Evolutionary conservation across 2,113 vertebrate genomes (phyloP), one percentile per base, ranked within the genome.

Genomic region (Oxyura jamaicensis): DNA sequence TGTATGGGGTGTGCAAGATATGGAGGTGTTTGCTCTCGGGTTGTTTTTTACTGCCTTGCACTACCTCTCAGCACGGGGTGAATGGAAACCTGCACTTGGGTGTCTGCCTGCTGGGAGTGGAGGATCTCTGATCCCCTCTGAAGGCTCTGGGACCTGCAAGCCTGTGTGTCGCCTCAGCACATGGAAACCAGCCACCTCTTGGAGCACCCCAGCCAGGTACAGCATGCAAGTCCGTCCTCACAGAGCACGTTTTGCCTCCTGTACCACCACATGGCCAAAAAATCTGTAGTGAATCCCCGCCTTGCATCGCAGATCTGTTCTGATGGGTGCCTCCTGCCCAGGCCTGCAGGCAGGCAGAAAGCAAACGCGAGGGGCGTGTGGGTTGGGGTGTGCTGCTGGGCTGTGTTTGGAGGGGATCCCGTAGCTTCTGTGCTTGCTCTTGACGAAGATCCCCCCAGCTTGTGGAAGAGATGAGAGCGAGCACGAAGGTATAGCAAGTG

Each of bases 191-290:
- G 35, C 48, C 48, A 21, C 22, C 42, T 3, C 33, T 12, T 48
- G 58, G 29, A 68, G 33, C 21, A 11, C 25, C 7, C 42, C 21
- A n/a, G 28, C 3, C 26, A 28, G 59, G 18, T 56, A 52, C 2
- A 3, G 23, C 13, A 35, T 3, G 3, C 3, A 4, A 52, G 39
- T 23, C 56, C 10, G 25, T 39, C 44, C 66, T 84, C 20, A 1
- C 1, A 0, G 26, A 33, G 22, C 35, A 6, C 1, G 0, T 20
- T 68, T 58, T 13, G 10, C 8, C 20, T 77, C 67, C 41, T 23
- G 44, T 48, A 22, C 46, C 22, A 44, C 52, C 17, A 28, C 29
- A 8, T 18, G 5, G 6, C 39, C 48, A 50, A 50, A 11, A 11
- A 23, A 25, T 75, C 66, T 8, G n/a, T 3, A 11, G 92, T 94